These are phyloP conservation scores for Caranx ignobilis DNA, from an alignment of 2,113 vertebrate species.

Conservation along the genomic window DNA sequence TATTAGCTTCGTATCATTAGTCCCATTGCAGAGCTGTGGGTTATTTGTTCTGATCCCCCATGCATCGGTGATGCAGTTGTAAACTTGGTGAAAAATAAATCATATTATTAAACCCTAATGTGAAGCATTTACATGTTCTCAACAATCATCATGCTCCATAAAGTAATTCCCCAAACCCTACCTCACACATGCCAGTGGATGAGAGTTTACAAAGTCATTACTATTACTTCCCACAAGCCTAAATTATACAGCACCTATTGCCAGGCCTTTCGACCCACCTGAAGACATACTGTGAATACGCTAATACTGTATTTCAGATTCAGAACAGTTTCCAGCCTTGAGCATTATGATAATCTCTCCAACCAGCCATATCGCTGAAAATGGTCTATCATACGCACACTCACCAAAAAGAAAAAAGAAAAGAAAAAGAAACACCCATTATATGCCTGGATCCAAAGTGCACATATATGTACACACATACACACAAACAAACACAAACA, in stretches of 20 bases:
- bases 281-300: conserved; percentile 61
- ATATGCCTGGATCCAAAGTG: conserved; percentile 22
- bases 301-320: conserved; percentile 62
- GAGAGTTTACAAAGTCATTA: conserved; percentile 62
- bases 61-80: conserved; percentile 2
- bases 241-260: conserved; percentile 68
- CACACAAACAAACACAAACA: neutral
- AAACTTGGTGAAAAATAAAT: conserved; percentile 27
- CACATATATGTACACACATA: neutral
- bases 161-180: conserved; percentile 41
- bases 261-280: conserved; percentile 69
- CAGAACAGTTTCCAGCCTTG: conserved; percentile 56
- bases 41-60: neutral
- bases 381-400: conserved; percentile 17
- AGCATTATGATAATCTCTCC: conserved; percentile 64
- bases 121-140: neutral
- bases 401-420: neutral
- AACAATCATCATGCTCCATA: conserved; percentile 18
- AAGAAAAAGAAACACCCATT: conserved; percentile 21
- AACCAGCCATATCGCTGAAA: conserved; percentile 47
- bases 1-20: neutral
- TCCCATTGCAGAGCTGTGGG: too few relatives aligned
- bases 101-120: conserved; percentile 1
- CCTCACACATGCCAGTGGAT: conserved; percentile 9
- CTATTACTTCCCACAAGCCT: conserved; percentile 48